A percentile compares a stretch with the other conserved stretches of the same genome.
phyloP scores from a whole-genome alignment of 2,113 vertebrate species.

The Rhodinocichla rosea region DNA sequence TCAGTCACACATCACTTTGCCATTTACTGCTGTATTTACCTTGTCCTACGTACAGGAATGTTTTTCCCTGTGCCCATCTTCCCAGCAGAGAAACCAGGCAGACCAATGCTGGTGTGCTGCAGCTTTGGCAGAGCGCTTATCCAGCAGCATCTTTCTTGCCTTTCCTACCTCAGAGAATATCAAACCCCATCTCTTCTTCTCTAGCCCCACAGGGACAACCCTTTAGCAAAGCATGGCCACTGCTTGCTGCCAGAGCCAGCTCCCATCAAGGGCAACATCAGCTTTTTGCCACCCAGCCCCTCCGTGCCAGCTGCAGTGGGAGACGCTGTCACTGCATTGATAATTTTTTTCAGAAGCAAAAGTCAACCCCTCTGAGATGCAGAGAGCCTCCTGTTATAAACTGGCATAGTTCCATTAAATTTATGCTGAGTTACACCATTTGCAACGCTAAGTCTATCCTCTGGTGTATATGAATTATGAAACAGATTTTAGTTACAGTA shows the following conservation, averaged over 20 bases:
- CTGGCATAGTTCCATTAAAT: not conserved
- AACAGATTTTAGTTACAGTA: constrained; percentile 38
- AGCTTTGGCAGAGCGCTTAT: not conserved
- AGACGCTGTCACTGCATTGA: not conserved
- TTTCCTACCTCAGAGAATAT: not conserved
- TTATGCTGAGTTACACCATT: constrained; percentile 27
- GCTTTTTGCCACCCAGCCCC: not conserved
- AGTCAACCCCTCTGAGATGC: not conserved
- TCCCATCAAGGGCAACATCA: not conserved
- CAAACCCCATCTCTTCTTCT: not conserved
- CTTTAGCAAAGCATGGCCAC: not conserved
- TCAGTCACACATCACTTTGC: not conserved
- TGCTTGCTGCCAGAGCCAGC: not conserved
- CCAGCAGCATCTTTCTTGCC: fast-evolving
- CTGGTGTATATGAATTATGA: constrained; percentile 4
- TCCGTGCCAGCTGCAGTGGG: not conserved
- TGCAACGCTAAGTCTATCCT: not conserved
- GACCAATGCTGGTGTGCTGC: not conserved
- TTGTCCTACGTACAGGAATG: not conserved
- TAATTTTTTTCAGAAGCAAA: not conserved
- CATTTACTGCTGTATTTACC: not conserved
- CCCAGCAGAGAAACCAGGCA: not conserved
- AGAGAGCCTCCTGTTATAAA: not conserved
- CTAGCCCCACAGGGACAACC: not conserved
- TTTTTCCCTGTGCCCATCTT: not conserved